Percentiles rank a stretch among this genome's conserved stretches.
Conservation (phyloP, 30 jellyfish, hydroid and myxozoan genomes). For the Clytia hemisphaerica region DNA sequence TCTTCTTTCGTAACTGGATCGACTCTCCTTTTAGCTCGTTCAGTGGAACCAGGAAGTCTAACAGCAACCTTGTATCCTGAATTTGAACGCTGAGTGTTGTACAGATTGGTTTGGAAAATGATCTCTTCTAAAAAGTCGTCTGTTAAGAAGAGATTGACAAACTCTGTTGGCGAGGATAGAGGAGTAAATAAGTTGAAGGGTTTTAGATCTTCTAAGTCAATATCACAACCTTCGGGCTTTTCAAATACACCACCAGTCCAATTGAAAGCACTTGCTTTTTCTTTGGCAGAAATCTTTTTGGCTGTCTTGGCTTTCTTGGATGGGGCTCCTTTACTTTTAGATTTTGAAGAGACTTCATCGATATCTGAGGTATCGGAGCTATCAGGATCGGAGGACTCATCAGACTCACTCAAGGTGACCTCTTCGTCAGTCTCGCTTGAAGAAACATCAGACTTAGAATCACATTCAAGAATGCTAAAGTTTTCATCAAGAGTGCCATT, state of each 20-base stretch:
- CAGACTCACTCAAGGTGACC: not conserved
- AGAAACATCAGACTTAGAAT: not conserved
- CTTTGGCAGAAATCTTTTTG: no score
- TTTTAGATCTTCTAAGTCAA: no score
- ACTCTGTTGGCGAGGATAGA: constrained; percentile 5
- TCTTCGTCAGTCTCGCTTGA: not conserved
- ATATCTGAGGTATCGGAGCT: no score
- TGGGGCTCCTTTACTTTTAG: not conserved
- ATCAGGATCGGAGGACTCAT: no score
- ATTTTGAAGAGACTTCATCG: no score
- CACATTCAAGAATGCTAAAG: not conserved
- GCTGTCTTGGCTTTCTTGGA: not conserved
- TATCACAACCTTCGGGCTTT: no score
- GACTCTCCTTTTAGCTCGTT: not conserved
- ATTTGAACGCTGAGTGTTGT: constrained; percentile 30
- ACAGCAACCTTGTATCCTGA: constrained; percentile 16
- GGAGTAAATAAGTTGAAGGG: no score
- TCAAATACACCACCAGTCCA: no score
- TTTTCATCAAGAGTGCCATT: constrained; percentile 13
- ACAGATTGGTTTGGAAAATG: not conserved
- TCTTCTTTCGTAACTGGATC: constrained; percentile 23
- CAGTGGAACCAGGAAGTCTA: not conserved
- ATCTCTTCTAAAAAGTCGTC: constrained; percentile 13
- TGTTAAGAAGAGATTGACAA: constrained; percentile 15
- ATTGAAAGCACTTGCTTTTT: no score